Evolutionary conservation across 2,888 invertebrate genomes (phyloP).

Genomic region (Tanypteryx hageni): DNA sequence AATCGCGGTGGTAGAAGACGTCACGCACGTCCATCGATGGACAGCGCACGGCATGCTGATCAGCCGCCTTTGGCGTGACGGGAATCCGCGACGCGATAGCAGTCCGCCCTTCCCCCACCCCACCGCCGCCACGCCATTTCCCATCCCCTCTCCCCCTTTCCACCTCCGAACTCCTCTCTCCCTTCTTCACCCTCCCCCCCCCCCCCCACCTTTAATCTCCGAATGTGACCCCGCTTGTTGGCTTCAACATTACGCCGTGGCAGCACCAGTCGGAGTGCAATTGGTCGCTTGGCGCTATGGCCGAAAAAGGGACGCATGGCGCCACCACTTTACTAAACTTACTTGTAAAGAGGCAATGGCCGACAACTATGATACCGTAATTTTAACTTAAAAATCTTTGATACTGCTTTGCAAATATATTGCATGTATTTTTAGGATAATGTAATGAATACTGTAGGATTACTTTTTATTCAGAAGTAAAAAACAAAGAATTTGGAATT

Average conservation of each 20-base stretch:
- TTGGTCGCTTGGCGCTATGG: constrained; percentile 34
- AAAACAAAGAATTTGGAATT: background rate
- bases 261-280: constrained; percentile 61
- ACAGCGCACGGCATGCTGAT: constrained; percentile 58
- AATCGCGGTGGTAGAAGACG: constrained; percentile 10
- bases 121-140: background rate
- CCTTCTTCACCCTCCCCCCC: background rate
- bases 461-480: background rate
- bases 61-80: constrained; percentile 48
- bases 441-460: background rate
- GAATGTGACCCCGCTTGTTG: constrained; percentile 30
- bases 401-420: background rate
- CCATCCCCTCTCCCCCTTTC: background rate
- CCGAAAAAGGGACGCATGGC: constrained; percentile 36
- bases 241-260: constrained; percentile 53
- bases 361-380: background rate
- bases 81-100: constrained; percentile 48
- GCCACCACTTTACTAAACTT: constrained; percentile 23
- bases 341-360: background rate
- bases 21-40: constrained; percentile 56
- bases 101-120: constrained; percentile 8
- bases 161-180: background rate
- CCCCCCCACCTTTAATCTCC: background rate
- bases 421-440: background rate
- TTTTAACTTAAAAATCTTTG: background rate